Base-by-base conservation (phyloP, 1,140 invertebrate species). In the Aphidius gifuensis region DNA sequence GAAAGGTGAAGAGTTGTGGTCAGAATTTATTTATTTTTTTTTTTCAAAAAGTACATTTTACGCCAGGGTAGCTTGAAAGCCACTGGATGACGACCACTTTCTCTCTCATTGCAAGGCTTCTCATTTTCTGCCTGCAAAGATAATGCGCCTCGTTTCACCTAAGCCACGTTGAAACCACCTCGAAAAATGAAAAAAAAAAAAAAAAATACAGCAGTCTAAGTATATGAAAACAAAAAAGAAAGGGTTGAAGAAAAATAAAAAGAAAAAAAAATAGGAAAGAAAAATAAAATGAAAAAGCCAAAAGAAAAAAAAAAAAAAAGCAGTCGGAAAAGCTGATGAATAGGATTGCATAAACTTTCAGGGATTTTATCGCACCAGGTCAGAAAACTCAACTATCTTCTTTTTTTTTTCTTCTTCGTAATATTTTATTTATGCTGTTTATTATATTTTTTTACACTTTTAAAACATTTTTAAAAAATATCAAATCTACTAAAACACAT, bases 31-130 rank as follows among this genome's bases (percentile, higher is more conserved):
- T 3, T 32, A 32, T 32, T 32, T 32, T 32, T 32, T 32, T 32
- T 32, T 32, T 32, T 32, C 8, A 11, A 44, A 71, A 71, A 69
- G 62, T 71, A 61, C 59, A 66, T 32, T 53, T 55, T 55, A 55
- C 42, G 53, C 53, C 40, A 40, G 23, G 53, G 39, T 55, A 6
- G 53, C 38, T 43, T 55, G 53, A 55, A 55, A 55, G 53, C 39
- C 53, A 53, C 50, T n/a, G 53, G 53, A 40, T 42, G 53, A 55
- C 23, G 23, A 32, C 23, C 23, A 32, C 23, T 32, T 32, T 32
- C 23, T 32, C 53, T 55, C 53, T 43, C 39, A 42, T 55, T 16
- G 40, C 21, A n/a, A 60, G 48, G 42, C 58, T 60, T 40, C 45
- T 61, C 59, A 50, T 61, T 55, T 62, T 57, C 61, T 62, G 61